Evolutionary conservation across 2,888 invertebrate genomes (phyloP), one percentile per base, ranked within the genome.

Genomic region (Cremastinae sp.): DNA sequence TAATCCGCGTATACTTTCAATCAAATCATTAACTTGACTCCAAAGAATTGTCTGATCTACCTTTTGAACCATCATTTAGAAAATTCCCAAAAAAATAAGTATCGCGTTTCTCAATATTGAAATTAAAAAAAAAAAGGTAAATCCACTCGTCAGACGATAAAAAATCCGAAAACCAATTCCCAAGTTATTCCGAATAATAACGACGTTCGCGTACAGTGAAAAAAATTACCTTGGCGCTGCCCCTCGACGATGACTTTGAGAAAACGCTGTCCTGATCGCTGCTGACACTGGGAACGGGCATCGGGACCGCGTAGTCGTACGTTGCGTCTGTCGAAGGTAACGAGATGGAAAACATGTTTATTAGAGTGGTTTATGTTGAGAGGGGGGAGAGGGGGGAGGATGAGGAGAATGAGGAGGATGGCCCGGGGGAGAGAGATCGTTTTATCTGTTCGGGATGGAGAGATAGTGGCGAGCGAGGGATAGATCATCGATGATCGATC

Each of bases 181-280:
- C 41, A 68, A 43, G 28, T 58, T 62, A 28, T 28, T 28, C 28
- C 5, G 2, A 28, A 28, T 2, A 28, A 28, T 28, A 28, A 28
- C 5, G 28, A 28, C 28, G 28, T 28, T 28, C 4, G 49, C 4
- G 49, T 62, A 36, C 49, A 22, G 54, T 56, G 36, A n/a, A 28
- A 28, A 28, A 28, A 34, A 9, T 85, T 80, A 89, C 89, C 86
- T 89, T 89, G 62, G 89, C 89, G 80, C 89, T 89, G 79, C 89
- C 89, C 81, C 89, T 86, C 74, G 89, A 89, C 53, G 86, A 87
- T 76, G 89, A 89, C 81, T 89, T 89, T 18, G 89, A 89, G 79
- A 89, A 89, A 38, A 89, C 89, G 81, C 89, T 89, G 80, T 89
- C 89, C 83, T 89, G 89, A 78, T 89, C 89, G 77, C 89, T 89